Evolutionary conservation across 2,888 invertebrate genomes (phyloP), one percentile per base, ranked within the genome.

Genomic region (Leptinotarsa haldemani): DNA sequence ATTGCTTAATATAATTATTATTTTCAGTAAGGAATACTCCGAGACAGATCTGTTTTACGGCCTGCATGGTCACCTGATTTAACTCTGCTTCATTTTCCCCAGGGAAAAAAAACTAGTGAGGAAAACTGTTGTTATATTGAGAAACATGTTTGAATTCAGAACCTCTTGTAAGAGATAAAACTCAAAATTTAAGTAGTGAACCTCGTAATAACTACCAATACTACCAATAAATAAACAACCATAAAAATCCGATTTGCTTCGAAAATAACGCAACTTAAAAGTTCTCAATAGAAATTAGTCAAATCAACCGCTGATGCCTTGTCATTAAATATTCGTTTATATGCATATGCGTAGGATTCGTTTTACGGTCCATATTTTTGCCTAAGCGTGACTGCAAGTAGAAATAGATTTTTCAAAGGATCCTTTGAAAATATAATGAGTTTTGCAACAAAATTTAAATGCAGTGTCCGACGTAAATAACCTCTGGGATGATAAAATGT

Each of bases 251-350:
- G 52, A 16, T n/a, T 18, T 16, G n/a, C 18, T 56, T 56, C 30
- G 25, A 61, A 61, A 61, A 61, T 25, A 5, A 15, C 13, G 16
- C 61, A 25, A 61, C 30, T 16, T n/a, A 61, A 61, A 61, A 40
- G 25, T 40, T 61, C 30, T 61, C 30, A 61, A 61, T 12, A 25
- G 30, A 18, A 61, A n/a, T 61, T 61, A 61, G 25, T n/a, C 3
- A 61, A 61, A 61, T 30, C 1, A 3, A 40, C 61, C 25, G n/a
- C 50, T 40, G 13, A 40, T 7, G 25, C n/a, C 61, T 30, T 16
- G 61, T 61, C 61, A 61, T 61, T 40, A 61, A 61, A 30, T 30
- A 30, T 61, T 16, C n/a, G 30, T 61, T 61, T 40, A 61, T 61
- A 30, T 61, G 61, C 40, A 16, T 12, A 40, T 0, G 61, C 61